phyloP scores from a whole-genome alignment of 1,140 invertebrate genomes.

The Tribolium castaneum region DNA sequence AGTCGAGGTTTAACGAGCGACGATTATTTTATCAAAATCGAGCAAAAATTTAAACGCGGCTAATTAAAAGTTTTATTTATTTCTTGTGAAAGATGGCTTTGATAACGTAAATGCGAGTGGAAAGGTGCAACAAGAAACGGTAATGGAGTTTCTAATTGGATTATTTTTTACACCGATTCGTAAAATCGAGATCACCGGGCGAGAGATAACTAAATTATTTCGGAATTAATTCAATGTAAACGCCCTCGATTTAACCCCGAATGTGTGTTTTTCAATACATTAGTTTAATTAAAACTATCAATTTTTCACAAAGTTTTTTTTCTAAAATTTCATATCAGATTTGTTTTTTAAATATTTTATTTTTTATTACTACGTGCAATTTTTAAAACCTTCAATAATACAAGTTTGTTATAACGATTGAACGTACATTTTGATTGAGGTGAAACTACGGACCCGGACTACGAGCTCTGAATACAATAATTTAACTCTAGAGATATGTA shows the following conservation, averaged over 20 bases:
- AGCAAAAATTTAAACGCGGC: background rate
- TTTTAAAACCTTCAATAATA: too few relatives aligned
- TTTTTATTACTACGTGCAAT: too few relatives aligned
- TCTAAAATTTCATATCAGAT: too few relatives aligned
- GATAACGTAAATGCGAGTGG: background rate
- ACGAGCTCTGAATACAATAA: too few relatives aligned
- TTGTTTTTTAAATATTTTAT: too few relatives aligned
- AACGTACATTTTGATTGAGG: too few relatives aligned
- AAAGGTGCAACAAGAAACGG: background rate
- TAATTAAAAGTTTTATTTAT: conserved; percentile 27
- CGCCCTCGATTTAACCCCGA: background rate
- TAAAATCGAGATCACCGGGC: background rate
- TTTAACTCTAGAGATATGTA: too few relatives aligned
- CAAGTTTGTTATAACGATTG: too few relatives aligned
- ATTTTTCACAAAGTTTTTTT: too few relatives aligned
- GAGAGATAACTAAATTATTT: background rate
- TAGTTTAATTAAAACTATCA: too few relatives aligned
- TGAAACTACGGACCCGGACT: too few relatives aligned
- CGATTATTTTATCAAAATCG: background rate
- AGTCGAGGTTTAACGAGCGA: background rate
- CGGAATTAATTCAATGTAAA: background rate
- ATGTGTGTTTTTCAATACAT: too few relatives aligned
- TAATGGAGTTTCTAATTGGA: conserved; percentile 28
- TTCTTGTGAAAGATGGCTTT: background rate
- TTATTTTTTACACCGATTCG: conserved; percentile 4